These are phyloP conservation scores for Labia minor DNA, from an alignment of 2,888 invertebrate species.

Conservation along the genomic window DNA sequence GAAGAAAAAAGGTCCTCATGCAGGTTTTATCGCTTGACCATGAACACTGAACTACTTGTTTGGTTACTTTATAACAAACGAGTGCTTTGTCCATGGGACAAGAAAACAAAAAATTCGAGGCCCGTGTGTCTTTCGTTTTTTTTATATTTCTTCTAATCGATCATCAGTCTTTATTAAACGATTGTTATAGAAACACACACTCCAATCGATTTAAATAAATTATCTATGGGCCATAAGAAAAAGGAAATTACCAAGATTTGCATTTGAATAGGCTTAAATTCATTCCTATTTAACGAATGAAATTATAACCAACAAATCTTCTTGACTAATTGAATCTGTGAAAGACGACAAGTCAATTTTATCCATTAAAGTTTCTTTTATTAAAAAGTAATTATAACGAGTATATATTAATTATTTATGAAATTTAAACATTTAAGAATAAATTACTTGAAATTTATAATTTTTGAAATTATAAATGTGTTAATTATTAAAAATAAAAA, in stretches of 20 bases:
- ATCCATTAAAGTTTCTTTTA: no score
- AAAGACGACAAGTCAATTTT: no score
- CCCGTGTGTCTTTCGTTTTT: background rate
- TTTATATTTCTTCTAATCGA: no score
- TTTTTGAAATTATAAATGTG: no score
- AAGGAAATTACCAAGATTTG: background rate
- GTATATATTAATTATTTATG: no score
- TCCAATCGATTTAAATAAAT: background rate
- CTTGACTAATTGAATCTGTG: no score
- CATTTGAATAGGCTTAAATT: background rate
- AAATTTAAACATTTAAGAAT: no score
- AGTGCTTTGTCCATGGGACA: background rate
- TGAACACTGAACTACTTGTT: slow-evolving; percentile 13
- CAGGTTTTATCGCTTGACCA: slow-evolving; percentile 7
- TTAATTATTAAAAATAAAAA: no score
- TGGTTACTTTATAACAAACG: background rate
- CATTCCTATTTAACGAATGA: no score
- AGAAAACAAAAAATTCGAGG: background rate
- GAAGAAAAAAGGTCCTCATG: background rate
- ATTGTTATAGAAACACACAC: background rate
- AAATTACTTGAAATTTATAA: no score
- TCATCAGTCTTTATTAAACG: background rate
- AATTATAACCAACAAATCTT: no score
- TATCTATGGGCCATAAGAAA: background rate
- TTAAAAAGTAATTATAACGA: no score